phyloP scores from a whole-genome alignment of 1,140 invertebrate genomes.

The Diorhabda elongata region DNA sequence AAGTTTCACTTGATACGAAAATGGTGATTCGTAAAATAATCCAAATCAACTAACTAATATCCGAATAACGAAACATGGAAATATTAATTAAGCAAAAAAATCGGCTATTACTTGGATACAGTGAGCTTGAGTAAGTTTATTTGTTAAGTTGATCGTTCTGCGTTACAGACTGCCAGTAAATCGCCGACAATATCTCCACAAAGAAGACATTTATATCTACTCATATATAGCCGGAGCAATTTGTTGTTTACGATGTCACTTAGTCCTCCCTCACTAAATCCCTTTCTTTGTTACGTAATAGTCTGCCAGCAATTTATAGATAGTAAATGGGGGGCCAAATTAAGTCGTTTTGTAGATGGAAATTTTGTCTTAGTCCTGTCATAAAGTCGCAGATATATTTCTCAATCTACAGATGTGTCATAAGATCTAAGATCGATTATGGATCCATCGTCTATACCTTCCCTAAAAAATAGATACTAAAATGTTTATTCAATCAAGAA shows the following conservation, averaged over 20 bases:
- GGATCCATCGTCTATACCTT: too few relatives aligned
- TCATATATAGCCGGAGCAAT: slow-evolving; percentile 37
- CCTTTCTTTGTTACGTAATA: slow-evolving; percentile 1
- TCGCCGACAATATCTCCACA: slow-evolving; percentile 29
- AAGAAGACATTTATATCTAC: slow-evolving; percentile 25
- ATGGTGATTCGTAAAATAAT: too few relatives aligned
- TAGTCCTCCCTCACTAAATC: slow-evolving; percentile 19
- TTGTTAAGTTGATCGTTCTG: neutral
- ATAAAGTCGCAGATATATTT: too few relatives aligned
- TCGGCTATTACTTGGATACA: neutral
- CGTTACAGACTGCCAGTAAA: slow-evolving; percentile 12
- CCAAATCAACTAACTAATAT: too few relatives aligned
- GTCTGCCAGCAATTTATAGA: neutral
- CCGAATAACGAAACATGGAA: neutral
- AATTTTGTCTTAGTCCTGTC: too few relatives aligned
- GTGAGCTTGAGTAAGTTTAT: neutral
- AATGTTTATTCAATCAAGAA: too few relatives aligned
- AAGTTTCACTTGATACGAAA: too few relatives aligned
- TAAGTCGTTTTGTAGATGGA: neutral
- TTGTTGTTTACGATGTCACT: slow-evolving; percentile 38
- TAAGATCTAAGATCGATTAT: too few relatives aligned
- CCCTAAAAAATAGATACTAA: too few relatives aligned
- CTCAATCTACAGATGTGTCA: too few relatives aligned
- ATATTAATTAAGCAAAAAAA: neutral
- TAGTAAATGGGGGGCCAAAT: neutral